These are phyloP conservation scores for Diarsia rubi DNA, from an alignment of 2,888 invertebrate species.

Conservation along the genomic window DNA sequence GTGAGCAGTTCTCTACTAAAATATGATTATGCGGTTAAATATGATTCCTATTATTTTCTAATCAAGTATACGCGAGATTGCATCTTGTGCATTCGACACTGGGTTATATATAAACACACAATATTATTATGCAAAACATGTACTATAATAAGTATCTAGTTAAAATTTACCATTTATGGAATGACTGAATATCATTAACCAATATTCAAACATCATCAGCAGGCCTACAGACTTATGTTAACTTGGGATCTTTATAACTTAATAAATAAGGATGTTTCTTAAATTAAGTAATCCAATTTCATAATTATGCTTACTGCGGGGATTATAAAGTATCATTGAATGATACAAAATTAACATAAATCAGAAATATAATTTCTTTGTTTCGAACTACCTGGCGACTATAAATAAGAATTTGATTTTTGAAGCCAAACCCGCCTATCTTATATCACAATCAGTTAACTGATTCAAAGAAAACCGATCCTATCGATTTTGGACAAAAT, in stretches of 20 bases:
- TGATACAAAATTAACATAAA: slow-evolving; percentile 46
- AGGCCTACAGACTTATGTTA: slow-evolving; percentile 8
- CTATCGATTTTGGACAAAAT: slow-evolving; percentile 58
- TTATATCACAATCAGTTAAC: slow-evolving; percentile 56
- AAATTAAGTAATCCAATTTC: slow-evolving; percentile 25
- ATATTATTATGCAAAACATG: slow-evolving; percentile 29
- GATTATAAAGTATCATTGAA: slow-evolving; percentile 43
- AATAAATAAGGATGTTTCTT: slow-evolving; percentile 29
- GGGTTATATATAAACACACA: slow-evolving; percentile 35
- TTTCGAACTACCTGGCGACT: slow-evolving; percentile 28
- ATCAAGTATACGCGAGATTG: slow-evolving; percentile 37
- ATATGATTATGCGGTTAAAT: slow-evolving; percentile 41
- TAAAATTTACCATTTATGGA: slow-evolving; percentile 50
- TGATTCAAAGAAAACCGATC: slow-evolving; percentile 55
- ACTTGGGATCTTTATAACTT: background rate
- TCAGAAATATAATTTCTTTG: slow-evolving; percentile 33
- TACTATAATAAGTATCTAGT: background rate
- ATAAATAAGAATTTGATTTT: slow-evolving; percentile 57
- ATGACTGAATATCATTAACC: slow-evolving; percentile 48
- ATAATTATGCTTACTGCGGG: slow-evolving; percentile 15
- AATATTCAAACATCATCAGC: slow-evolving; percentile 41
- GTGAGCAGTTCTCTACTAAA: slow-evolving; percentile 33
- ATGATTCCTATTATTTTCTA: slow-evolving; percentile 48
- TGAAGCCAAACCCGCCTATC: slow-evolving; percentile 52
- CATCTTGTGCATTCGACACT: slow-evolving; percentile 35